Conservation (phyloP, 2,113 vertebrate genomes). For the Lutjanus erythropterus region DNA sequence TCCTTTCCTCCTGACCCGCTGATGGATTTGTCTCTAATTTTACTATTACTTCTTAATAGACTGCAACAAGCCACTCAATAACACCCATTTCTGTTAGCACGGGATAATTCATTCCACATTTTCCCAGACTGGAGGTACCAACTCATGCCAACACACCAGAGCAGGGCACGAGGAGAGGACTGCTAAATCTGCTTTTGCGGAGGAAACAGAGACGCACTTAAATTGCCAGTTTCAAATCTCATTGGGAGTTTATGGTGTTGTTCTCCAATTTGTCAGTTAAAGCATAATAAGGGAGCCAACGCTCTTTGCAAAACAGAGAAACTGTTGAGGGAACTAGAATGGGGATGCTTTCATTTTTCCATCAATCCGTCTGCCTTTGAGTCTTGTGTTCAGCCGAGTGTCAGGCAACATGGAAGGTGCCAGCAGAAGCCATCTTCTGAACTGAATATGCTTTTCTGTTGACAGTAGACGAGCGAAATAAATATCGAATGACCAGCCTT, state of each 20-base stretch:
- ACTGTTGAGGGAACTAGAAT: conserved; percentile 48
- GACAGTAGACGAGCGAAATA: conserved; percentile 43
- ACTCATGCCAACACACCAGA: conserved; percentile 59
- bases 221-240: conserved; percentile 69
- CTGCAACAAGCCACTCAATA: conserved; percentile 69
- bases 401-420: conserved; percentile 23
- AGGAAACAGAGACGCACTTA: conserved; percentile 58
- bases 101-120: conserved; percentile 75
- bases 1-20: conserved; percentile 31
- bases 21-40: conserved; percentile 69
- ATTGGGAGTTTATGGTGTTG: conserved; percentile 55
- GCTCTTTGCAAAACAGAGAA: conserved; percentile 46
- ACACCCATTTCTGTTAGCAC: conserved; percentile 69
- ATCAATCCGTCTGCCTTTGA: conserved; percentile 53
- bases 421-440: conserved; percentile 42
- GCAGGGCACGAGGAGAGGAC: conserved; percentile 38
- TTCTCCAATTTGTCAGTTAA: conserved; percentile 71
- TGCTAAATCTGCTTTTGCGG: conserved; percentile 54
- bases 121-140: conserved; percentile 49
- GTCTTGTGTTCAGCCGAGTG: conserved; percentile 44
- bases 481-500: conserved; percentile 54
- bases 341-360: conserved; percentile 59
- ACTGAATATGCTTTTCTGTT: conserved; percentile 49
- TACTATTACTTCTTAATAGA: conserved; percentile 75
- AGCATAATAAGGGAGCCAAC: conserved; percentile 41